These are phyloP conservation scores for Callitettix versicolor DNA, from an alignment of 1,140 invertebrate species.

Conservation along the genomic window DNA sequence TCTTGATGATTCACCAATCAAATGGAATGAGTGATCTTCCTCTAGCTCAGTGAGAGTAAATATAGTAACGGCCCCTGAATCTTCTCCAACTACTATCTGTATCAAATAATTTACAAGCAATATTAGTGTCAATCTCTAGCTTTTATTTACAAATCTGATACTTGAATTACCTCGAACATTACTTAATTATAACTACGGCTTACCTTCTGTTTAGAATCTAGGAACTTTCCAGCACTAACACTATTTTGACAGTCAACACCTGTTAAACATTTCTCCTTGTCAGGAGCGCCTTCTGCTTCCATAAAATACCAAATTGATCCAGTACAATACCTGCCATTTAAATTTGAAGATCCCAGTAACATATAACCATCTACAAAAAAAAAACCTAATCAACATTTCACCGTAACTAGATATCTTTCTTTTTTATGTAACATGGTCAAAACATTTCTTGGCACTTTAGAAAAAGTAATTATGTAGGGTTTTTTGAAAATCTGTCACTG, in stretches of 20 bases:
- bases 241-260: slow-evolving; percentile 22
- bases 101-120: slow-evolving; percentile 8
- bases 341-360: slow-evolving; percentile 24
- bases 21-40: slow-evolving; percentile 19
- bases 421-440: too few relatives aligned
- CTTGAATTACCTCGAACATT: too few relatives aligned
- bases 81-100: slow-evolving; percentile 25
- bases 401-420: too few relatives aligned
- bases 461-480: too few relatives aligned
- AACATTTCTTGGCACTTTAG: too few relatives aligned
- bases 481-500: too few relatives aligned
- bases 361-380: slow-evolving; percentile 23
- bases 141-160: not conserved
- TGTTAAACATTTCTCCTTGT: slow-evolving; percentile 21
- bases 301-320: slow-evolving; percentile 26
- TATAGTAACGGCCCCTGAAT: slow-evolving; percentile 21
- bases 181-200: too few relatives aligned
- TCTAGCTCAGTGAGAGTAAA: slow-evolving; percentile 15
- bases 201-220: slow-evolving; percentile 20
- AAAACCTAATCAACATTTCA: slow-evolving; percentile 1
- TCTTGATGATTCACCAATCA: slow-evolving; percentile 13
- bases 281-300: slow-evolving; percentile 17
- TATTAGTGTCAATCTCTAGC: not conserved
- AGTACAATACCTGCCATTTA: slow-evolving; percentile 24
- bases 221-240: slow-evolving; percentile 24